Base-by-base conservation (phyloP, 2,797 vertebrate genomes). In the Acrossocheilus fasciatus region DNA sequence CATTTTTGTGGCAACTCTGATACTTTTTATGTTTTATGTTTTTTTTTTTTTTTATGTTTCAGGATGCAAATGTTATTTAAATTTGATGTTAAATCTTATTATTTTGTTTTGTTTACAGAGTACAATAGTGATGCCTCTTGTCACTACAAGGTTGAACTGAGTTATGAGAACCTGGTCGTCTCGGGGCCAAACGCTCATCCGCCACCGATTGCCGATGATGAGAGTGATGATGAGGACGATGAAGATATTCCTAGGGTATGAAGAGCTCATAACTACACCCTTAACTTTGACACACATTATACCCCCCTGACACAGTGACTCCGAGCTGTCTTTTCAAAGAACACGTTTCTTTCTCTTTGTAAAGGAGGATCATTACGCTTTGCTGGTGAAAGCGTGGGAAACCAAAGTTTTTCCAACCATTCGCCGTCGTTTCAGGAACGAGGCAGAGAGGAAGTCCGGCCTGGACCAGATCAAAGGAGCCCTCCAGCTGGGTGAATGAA, bases 381-480 rank as follows among this genome's bases (percentile, higher is more conserved):
- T 99, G 89, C 95, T 99, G 88, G 98, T 99, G 68, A 99, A 99
- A 94, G 98, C 98, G 11, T 99, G 98, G 98, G 98, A 99, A 93
- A 99, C 98, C 23, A 99, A 99, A 93, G 98, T 99, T 64, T 99
- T 99, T 90, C 98, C 98, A 26, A 99, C 98, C 6, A 99, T 99
- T 91, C 96, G 98, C 36, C 97, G 98, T 88, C 96, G 98, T n/a
- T 99, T 99, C 94, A 97, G 98, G 81, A 99, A 99, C 2, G 98
- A 99, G 91, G 98, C 98, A 0, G 98, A 99, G 91, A 96, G 98
- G 88, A 99, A 99, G 89, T 99, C 98, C 1, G 98, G 98, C 30
- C 89, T 99, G 92, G 98, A 99, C 91, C 98, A 99, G 93, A 99
- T 99, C 90, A 99, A 99, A 94, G 98, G 98, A 88, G 98, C 98